These are phyloP conservation scores for Prorops nasuta DNA, from an alignment of 1,140 invertebrate genomes.

Conservation along the genomic window DNA sequence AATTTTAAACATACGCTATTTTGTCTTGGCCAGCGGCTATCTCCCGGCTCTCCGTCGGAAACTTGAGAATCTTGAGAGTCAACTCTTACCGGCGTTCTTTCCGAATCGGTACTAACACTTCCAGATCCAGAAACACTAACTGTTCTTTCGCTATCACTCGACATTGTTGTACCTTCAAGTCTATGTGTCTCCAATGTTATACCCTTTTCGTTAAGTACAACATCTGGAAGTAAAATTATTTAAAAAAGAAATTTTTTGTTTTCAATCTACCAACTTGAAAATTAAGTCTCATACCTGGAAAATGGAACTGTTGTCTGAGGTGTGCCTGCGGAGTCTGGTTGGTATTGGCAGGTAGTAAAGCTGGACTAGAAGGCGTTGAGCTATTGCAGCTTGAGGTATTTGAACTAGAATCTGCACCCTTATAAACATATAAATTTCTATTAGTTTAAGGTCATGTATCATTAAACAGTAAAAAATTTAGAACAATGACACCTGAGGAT, in stretches of 20 bases:
- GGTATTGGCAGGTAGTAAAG: slow-evolving; percentile 62
- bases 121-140: slow-evolving; percentile 73
- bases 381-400: slow-evolving; percentile 95
- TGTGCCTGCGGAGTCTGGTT: slow-evolving; percentile 58
- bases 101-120: slow-evolving; percentile 76
- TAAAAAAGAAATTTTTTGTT: neutral
- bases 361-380: slow-evolving; percentile 92
- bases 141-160: slow-evolving; percentile 83
- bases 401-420: slow-evolving; percentile 82
- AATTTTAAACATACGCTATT: slow-evolving; percentile 72
- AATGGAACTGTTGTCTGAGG: slow-evolving; percentile 75
- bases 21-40: slow-evolving; percentile 77
- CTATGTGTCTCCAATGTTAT: slow-evolving; percentile 61
- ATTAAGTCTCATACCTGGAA: too few relatives aligned
- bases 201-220: slow-evolving; percentile 55
- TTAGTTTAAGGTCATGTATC: too few relatives aligned
- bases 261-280: too few relatives aligned
- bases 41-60: slow-evolving; percentile 64
- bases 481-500: too few relatives aligned
- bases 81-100: slow-evolving; percentile 75
- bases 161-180: slow-evolving; percentile 70
- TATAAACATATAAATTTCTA: slow-evolving; percentile 26
- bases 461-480: slow-evolving; percentile 5
- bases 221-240: slow-evolving; percentile 44
- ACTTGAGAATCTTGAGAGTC: slow-evolving; percentile 87